A percentile compares a stretch with the other conserved stretches of the same genome.
phyloP scores from a whole-genome alignment of 2,888 invertebrate species.

The Oxytorus armatus region DNA sequence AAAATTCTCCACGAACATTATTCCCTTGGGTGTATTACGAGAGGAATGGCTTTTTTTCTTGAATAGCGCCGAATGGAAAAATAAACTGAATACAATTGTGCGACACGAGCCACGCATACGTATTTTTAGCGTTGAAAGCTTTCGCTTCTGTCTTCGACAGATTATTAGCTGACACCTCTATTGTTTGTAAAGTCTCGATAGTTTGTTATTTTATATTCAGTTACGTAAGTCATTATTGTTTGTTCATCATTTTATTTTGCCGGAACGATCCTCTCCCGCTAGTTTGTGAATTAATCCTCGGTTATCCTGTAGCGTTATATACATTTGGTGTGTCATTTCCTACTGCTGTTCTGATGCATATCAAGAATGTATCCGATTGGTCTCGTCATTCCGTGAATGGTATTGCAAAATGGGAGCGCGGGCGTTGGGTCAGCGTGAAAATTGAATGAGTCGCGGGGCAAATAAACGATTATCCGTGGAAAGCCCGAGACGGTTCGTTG shows the following conservation, averaged over 20 bases:
- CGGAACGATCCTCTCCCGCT: not conserved
- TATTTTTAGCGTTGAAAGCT: too few species aligned
- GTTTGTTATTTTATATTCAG: too few species aligned
- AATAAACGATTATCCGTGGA: conserved; percentile 67
- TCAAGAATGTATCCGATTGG: conserved; percentile 6
- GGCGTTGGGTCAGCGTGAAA: conserved; percentile 62
- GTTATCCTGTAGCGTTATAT: conserved; percentile 37
- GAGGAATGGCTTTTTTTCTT: conserved; percentile 5
- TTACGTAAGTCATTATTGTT: too few species aligned
- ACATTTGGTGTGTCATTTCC: too few species aligned
- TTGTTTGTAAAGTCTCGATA: too few species aligned
- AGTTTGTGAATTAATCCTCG: conserved; percentile 12
- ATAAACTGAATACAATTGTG: conserved; percentile 27
- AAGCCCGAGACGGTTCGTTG: conserved; percentile 42
- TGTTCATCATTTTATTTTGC: too few species aligned
- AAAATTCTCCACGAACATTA: conserved; percentile 31
- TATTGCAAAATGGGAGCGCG: conserved; percentile 31
- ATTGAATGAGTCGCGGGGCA: conserved; percentile 67
- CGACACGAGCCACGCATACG: not conserved
- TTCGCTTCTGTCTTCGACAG: too few species aligned
- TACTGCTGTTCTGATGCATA: too few species aligned
- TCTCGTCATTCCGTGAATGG: conserved; percentile 24
- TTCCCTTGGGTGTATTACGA: conserved; percentile 22
- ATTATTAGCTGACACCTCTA: too few species aligned
- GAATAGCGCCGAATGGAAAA: conserved; percentile 30